Conservation (phyloP, 2,888 invertebrate genomes). For the Drosophila nr. perissopoda region DNA sequence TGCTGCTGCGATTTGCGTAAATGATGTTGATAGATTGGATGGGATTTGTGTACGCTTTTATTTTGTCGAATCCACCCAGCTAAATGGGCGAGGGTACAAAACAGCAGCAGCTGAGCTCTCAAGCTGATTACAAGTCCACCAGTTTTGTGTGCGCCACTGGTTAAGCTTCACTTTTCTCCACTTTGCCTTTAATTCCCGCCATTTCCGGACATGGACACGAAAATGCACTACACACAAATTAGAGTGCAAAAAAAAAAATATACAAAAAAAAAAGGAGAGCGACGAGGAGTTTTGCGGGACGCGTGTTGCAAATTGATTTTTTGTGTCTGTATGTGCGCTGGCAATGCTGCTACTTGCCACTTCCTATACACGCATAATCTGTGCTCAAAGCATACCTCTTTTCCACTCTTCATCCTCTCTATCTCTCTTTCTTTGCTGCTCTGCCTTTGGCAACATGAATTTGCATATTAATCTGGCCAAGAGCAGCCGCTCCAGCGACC, state of each 20-base stretch:
- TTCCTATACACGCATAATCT: constrained; percentile 43
- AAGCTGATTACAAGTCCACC: constrained; percentile 51
- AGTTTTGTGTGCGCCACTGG: constrained; percentile 16
- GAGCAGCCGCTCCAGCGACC: constrained; percentile 46
- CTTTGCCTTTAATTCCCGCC: constrained; percentile 55
- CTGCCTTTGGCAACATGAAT: constrained; percentile 44
- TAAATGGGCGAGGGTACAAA: constrained; percentile 35
- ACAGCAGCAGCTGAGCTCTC: constrained; percentile 41
- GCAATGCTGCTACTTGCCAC: constrained; percentile 17
- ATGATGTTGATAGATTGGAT: constrained; percentile 79
- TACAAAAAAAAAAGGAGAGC: background rate
- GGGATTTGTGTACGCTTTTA: constrained; percentile 63
- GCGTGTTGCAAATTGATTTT: constrained; percentile 68
- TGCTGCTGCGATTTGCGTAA: constrained; percentile 67
- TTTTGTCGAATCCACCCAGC: constrained; percentile 19
- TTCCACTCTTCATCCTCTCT: constrained; percentile 12
- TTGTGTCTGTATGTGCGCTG: constrained; percentile 42
- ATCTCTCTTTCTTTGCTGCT: background rate
- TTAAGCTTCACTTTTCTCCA: constrained; percentile 45
- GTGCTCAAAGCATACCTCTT: constrained; percentile 44
- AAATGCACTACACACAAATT: constrained; percentile 75
- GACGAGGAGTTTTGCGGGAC: constrained; percentile 13
- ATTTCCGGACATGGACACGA: constrained; percentile 62
- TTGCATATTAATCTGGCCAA: constrained; percentile 73
- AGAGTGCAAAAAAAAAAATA: constrained; percentile 30